These are phyloP conservation scores for Oryzias javanicus DNA, from an alignment of 2,113 vertebrate species.

Conservation along the genomic window DNA sequence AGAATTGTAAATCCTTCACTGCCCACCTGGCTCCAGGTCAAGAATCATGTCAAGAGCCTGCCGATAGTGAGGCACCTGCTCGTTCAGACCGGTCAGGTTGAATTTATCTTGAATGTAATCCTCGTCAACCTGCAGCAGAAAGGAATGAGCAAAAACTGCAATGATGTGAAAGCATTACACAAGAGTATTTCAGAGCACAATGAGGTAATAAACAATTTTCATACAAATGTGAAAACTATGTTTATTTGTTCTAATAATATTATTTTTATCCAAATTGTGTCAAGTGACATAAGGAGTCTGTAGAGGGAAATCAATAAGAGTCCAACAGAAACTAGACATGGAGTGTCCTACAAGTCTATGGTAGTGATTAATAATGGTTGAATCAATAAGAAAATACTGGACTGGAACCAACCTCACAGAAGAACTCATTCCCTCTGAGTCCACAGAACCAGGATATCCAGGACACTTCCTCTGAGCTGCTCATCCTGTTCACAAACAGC, in stretches of 20 bases:
- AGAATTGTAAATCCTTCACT: background rate
- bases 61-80: slow-evolving; percentile 91
- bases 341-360: no score
- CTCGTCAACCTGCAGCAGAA: slow-evolving; percentile 83
- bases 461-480: slow-evolving; percentile 92
- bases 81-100: slow-evolving; percentile 89
- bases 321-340: no score
- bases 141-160: background rate
- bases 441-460: slow-evolving; percentile 97
- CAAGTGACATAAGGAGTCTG: background rate
- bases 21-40: slow-evolving; percentile 88
- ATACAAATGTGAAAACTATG: no score
- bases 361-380: background rate
- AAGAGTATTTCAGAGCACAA: slow-evolving; percentile 14
- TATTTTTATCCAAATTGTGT: background rate
- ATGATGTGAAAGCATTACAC: slow-evolving; percentile 15
- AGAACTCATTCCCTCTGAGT: slow-evolving; percentile 90
- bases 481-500: slow-evolving; percentile 76
- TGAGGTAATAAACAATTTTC: no score
- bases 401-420: slow-evolving; percentile 83
- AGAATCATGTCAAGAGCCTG: slow-evolving; percentile 93
- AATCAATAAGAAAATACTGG: background rate
- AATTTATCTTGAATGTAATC: slow-evolving; percentile 95
- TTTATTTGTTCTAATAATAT: no score
- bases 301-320: no score